Base-by-base conservation (phyloP, 2,797 vertebrate species). In the Podarcis siculus region DNA sequence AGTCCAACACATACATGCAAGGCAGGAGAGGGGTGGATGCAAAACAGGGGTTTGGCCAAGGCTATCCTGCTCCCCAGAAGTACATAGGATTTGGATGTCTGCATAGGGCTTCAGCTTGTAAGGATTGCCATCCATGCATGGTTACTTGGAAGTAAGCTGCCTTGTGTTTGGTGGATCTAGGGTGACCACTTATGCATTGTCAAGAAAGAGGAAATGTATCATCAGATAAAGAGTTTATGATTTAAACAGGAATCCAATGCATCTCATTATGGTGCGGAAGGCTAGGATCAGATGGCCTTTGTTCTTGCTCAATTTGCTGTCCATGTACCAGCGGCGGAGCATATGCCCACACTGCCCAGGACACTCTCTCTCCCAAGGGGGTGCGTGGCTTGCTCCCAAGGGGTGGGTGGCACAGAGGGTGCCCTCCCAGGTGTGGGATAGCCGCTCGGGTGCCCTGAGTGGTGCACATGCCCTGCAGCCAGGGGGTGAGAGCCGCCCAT, bases 401-500 rank as follows among this genome's bases (percentile, higher is more conserved):
- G 45, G 9, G 2, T 0, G 13, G 1, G 2, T 55, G 13, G 13
- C 1, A 1, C 49, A 15, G 49, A 55, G 49, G 49, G 49, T 55
- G 13, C 13, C 45, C 13, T 55, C 49, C 13, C 13, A 55, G 49
- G 49, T 0, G 3, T 55, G 49, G 49, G 49, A 4, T 55, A 55
- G 49, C 49, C 13, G 2, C 49, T 55, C 3, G 13, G 49, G 13
- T 55, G 49, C 10, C 49, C 13, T 4, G 49, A 55, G 13, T 4
- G 3, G 3, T 0, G 3, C 13, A 3, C 3, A 4, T 1, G 3
- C 49, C 49, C 45, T 49, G 45, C 3, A 49, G 45, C 10, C 45
- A 49, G 45, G 45, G 12, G 10, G 3, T 12, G 45, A 12, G 10
- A 49, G 45, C 45, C 3, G 3, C 45, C 45, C 45, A 49, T 49